Conservation (phyloP, 2,113 vertebrate genomes). For the Oreamnos americanus region DNA sequence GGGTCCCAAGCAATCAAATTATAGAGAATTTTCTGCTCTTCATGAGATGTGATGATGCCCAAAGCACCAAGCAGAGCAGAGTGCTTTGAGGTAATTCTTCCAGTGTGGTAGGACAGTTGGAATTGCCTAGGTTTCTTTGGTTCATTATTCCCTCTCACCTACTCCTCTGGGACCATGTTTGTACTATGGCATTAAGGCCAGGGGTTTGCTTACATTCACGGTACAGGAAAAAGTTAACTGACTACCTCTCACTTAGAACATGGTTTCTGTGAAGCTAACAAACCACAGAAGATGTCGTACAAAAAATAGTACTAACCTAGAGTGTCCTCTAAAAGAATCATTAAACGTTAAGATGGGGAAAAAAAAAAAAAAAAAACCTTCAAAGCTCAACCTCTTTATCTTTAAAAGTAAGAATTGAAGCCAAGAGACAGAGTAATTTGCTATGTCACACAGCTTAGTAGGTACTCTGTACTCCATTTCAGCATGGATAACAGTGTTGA, state of each 20-base stretch:
- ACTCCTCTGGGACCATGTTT: background rate
- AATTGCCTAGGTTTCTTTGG: background rate
- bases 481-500: background rate
- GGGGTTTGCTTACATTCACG: background rate
- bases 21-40: background rate
- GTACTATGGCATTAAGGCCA: background rate
- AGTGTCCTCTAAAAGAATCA: background rate
- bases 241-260: background rate
- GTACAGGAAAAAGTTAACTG: background rate
- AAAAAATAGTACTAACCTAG: background rate
- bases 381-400: background rate
- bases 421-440: background rate
- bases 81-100: background rate
- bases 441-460: background rate
- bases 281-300: background rate
- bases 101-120: background rate
- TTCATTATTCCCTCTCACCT: background rate
- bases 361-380: background rate
- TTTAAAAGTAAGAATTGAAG: background rate
- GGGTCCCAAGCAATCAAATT: background rate
- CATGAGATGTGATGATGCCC: background rate
- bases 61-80: background rate
- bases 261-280: background rate
- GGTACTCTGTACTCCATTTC: background rate
- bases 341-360: background rate